phyloP scores from a whole-genome alignment of 2,888 invertebrate genomes.

The Gymnosoma rotundatum region DNA sequence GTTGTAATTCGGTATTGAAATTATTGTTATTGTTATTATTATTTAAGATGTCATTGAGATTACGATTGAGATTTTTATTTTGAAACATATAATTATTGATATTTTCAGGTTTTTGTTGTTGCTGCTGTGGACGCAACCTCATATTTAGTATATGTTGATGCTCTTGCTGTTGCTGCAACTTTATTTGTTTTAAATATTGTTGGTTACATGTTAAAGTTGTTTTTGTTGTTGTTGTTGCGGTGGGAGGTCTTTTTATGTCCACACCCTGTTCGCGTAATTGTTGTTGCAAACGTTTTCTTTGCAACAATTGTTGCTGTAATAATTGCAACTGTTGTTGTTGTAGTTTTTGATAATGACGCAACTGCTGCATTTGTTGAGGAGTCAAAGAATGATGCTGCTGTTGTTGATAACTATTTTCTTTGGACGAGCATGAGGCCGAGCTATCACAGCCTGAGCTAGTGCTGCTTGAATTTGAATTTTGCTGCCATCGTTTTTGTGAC shows the following conservation, averaged over 20 bases:
- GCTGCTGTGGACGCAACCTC: conserved; percentile 64
- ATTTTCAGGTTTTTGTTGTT: conserved; percentile 65
- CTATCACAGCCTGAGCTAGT: conserved; percentile 80
- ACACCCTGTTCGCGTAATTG: conserved; percentile 78
- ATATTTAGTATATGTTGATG: conserved; percentile 60
- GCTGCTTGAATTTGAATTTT: conserved; percentile 76
- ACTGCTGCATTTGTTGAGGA: conserved; percentile 86
- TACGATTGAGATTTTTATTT: conserved; percentile 72
- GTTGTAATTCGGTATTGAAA: conserved; percentile 56
- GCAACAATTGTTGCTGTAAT: conserved; percentile 80
- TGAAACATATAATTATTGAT: conserved; percentile 71
- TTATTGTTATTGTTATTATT: conserved; percentile 70
- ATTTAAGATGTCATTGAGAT: conserved; percentile 71
- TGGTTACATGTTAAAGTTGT: conserved; percentile 76
- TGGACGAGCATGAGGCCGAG: conserved; percentile 76
- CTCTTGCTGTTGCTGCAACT: conserved; percentile 72
- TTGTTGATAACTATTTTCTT: conserved; percentile 77
- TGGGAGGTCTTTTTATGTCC: conserved; percentile 52
- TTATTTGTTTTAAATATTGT: conserved; percentile 77
- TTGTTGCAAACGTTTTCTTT: conserved; percentile 81
- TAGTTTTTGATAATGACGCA: conserved; percentile 82
- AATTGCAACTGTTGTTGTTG: conserved; percentile 81
- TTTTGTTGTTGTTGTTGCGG: conserved; percentile 8
- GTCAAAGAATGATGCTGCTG: conserved; percentile 73
- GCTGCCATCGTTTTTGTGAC: conserved; percentile 68